These are phyloP conservation scores for Eupithecia insigniata DNA, from an alignment of 2,888 invertebrate species.

Conservation along the genomic window DNA sequence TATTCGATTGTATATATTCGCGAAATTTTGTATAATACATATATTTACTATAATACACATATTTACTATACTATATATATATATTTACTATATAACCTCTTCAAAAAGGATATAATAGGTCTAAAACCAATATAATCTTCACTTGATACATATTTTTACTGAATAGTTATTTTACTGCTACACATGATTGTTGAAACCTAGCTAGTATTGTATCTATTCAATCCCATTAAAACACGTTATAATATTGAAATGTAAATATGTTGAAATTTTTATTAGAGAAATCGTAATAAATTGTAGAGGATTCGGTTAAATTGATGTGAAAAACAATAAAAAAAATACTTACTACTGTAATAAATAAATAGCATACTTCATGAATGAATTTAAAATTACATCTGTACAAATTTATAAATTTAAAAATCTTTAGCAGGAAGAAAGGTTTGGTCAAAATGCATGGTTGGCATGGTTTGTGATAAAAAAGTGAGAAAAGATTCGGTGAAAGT, in stretches of 20 bases:
- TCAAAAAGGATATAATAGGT: conserved; percentile 16
- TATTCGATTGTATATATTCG: conserved; percentile 49
- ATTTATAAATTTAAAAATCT: background rate
- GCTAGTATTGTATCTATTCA: conserved; percentile 28
- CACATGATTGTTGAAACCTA: background rate
- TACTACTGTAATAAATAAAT: background rate
- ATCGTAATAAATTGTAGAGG: conserved; percentile 21
- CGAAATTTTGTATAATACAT: conserved; percentile 32
- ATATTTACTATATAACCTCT: conserved; percentile 8
- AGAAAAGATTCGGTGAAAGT: conserved; percentile 19
- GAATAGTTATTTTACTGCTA: conserved; percentile 10
- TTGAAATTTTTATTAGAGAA: conserved; percentile 62
- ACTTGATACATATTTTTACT: conserved; percentile 25
- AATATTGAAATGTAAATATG: conserved; percentile 64
- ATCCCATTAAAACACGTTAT: conserved; percentile 52
- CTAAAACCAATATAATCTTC: conserved; percentile 21
- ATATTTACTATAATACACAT: no score
- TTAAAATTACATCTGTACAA: conserved; percentile 3
- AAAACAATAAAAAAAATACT: conserved; percentile 1
- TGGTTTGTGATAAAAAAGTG: conserved; percentile 37
- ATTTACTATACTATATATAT: no score
- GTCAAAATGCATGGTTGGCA: conserved; percentile 15
- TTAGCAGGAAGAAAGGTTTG: conserved; percentile 2
- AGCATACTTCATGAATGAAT: conserved; percentile 8
- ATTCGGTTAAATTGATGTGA: conserved; percentile 17